Percentiles rank a stretch among this genome's conserved stretches.
These are phyloP conservation scores for Eurystomus gularis DNA, from an alignment of 2,113 vertebrate genomes.

Conservation along the genomic window DNA sequence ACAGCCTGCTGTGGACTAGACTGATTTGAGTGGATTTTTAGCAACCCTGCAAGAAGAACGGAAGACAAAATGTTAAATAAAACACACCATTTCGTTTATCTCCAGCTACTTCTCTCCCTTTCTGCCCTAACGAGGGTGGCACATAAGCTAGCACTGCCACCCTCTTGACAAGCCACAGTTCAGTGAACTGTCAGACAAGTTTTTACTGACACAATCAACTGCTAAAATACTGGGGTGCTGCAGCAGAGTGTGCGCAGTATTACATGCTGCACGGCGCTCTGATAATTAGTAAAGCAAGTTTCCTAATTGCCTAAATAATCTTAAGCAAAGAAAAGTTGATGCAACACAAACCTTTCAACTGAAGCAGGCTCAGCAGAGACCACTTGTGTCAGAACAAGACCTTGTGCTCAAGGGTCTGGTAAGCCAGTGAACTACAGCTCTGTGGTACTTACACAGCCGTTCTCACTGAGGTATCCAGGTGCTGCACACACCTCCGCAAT, in stretches of 20 bases:
- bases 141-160: not conserved
- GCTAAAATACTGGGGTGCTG: not conserved
- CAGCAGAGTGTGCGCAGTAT: not conserved
- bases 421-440: not conserved
- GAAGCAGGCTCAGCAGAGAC: constrained; percentile 4
- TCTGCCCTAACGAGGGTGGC: not conserved
- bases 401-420: not conserved
- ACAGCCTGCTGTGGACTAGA: constrained; percentile 89
- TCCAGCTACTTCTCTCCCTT: constrained; percentile 45
- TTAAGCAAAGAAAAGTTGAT: not conserved
- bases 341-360: not conserved
- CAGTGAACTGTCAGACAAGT: not conserved
- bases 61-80: constrained; percentile 59
- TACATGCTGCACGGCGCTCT: not conserved
- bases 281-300: not conserved
- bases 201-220: not conserved
- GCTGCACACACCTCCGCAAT: not conserved
- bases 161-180: not conserved
- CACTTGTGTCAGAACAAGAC: not conserved
- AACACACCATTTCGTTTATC: constrained; percentile 35
- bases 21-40: constrained; percentile 91
- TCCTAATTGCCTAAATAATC: not conserved
- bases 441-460: not conserved
- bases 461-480: not conserved
- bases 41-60: constrained; percentile 80